These are phyloP conservation scores for Strix aluco DNA, from an alignment of 2,113 vertebrate genomes.

Conservation along the genomic window DNA sequence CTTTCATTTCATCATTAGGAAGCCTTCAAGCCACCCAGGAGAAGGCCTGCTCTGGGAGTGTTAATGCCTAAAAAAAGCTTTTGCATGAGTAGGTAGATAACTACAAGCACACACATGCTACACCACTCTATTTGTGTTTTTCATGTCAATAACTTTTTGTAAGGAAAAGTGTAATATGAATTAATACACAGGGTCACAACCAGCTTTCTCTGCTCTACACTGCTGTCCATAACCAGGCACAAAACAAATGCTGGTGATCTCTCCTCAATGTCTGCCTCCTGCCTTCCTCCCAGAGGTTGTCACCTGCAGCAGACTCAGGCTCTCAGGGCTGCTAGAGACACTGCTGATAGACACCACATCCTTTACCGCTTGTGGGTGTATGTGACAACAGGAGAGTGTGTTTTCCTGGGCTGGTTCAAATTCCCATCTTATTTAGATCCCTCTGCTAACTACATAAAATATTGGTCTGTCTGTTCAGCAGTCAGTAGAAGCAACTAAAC, in stretches of 20 bases:
- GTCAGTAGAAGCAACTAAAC: background rate
- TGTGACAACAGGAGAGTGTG: background rate
- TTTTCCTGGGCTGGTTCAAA: background rate
- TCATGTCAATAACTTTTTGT: background rate
- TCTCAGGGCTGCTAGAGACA: background rate
- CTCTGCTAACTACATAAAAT: background rate
- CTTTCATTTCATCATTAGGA: background rate
- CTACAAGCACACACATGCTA: background rate
- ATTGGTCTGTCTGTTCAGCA: background rate
- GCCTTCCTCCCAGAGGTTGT: background rate
- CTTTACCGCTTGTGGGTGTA: background rate
- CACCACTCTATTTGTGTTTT: background rate
- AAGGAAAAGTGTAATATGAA: background rate
- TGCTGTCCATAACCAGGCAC: background rate
- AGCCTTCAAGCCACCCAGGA: background rate
- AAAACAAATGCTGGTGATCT: background rate
- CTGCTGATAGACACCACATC: background rate
- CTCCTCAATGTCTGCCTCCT: accelerated
- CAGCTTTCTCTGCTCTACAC: background rate
- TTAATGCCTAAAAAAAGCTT: background rate
- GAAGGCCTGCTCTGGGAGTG: background rate
- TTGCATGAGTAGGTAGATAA: background rate
- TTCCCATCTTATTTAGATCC: background rate
- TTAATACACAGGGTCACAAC: background rate
- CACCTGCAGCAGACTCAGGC: background rate